phyloP scores from a whole-genome alignment of 2,113 vertebrate species.

The Raja brachyura region DNA sequence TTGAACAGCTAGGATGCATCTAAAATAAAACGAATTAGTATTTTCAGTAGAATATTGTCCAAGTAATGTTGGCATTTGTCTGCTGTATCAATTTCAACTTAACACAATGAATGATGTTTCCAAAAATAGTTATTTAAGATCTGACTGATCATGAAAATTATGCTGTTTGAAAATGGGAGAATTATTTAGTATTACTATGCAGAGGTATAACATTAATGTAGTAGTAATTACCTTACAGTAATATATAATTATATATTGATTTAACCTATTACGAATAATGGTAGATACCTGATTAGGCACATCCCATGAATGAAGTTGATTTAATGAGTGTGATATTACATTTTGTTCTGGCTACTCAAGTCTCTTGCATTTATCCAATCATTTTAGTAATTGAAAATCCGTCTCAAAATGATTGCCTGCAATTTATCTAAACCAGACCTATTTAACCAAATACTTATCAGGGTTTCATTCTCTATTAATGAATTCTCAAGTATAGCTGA shows the following conservation, averaged over 20 bases:
- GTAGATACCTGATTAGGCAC: background rate
- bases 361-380: background rate
- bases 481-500: background rate
- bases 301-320: background rate
- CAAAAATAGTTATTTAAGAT: background rate
- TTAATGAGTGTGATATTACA: background rate
- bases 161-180: background rate
- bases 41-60: background rate
- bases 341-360: background rate
- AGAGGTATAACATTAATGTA: background rate
- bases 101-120: background rate
- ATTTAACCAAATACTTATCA: background rate
- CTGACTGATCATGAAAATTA: background rate
- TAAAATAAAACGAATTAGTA: background rate
- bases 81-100: background rate
- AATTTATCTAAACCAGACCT: no score
- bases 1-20: background rate
- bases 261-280: background rate
- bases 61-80: background rate
- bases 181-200: background rate
- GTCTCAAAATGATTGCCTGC: background rate
- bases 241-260: background rate
- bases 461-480: no score
- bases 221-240: background rate
- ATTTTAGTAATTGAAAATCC: background rate